Conservation (phyloP, 2,113 vertebrate species). For the Nettapus auritus region DNA sequence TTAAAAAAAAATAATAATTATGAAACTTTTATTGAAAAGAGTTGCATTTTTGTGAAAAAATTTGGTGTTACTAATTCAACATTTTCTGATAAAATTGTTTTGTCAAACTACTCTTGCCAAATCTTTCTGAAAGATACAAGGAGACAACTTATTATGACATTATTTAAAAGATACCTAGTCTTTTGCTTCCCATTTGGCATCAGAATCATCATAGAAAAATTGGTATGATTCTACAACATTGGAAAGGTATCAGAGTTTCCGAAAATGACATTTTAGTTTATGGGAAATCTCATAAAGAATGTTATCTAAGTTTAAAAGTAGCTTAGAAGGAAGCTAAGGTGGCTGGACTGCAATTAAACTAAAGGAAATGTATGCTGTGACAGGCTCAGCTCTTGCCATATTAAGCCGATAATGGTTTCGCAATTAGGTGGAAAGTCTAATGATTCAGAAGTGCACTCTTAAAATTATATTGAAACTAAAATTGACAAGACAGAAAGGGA, state of each 20-base stretch:
- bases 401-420: constrained; percentile 23
- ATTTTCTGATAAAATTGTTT: neutral
- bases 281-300: constrained; percentile 12
- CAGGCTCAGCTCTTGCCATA: neutral
- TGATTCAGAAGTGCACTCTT: constrained; percentile 22
- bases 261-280: constrained; percentile 30
- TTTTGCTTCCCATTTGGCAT: neutral
- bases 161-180: neutral
- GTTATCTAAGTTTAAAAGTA: constrained; percentile 20
- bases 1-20: neutral
- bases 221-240: neutral
- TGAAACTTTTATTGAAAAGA: neutral
- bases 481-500: neutral
- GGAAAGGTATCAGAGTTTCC: neutral
- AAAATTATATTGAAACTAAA: constrained; percentile 25
- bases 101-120: neutral
- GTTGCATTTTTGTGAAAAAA: neutral
- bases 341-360: constrained; percentile 4
- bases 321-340: neutral
- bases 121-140: neutral
- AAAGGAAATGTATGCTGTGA: neutral
- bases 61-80: neutral
- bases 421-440: constrained; percentile 37
- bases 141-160: neutral
- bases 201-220: neutral